Evolutionary conservation across 2,888 invertebrate genomes (phyloP).

Genomic region (Oegoconia quadripuncta): DNA sequence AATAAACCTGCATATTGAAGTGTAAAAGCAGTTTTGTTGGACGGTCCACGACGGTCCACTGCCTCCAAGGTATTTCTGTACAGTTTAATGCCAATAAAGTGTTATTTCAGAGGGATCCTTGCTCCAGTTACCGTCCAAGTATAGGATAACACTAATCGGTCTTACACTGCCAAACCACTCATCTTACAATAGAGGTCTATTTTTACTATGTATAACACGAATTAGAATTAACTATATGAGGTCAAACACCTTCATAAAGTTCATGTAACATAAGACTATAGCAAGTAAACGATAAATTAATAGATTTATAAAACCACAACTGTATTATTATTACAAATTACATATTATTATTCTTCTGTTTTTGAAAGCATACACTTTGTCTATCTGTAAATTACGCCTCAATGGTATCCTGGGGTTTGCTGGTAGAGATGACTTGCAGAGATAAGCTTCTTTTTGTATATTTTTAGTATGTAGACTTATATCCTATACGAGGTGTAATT

Average conservation of each 20-base stretch:
- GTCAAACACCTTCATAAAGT: background rate
- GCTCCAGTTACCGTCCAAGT: conserved; percentile 29
- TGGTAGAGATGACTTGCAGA: too few species aligned
- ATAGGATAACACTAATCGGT: conserved; percentile 2
- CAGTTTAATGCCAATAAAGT: conserved; percentile 48
- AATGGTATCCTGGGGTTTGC: too few species aligned
- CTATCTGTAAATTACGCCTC: too few species aligned
- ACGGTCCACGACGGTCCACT: conserved; percentile 36
- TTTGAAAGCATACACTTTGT: too few species aligned
- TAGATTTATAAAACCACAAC: too few species aligned
- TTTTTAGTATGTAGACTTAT: too few species aligned
- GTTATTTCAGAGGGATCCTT: conserved; percentile 46
- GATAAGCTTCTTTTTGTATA: too few species aligned
- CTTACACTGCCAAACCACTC: conserved; percentile 1
- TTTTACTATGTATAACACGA: background rate
- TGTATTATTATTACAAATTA: too few species aligned
- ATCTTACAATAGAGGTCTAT: background rate
- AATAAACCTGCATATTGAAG: conserved; percentile 49
- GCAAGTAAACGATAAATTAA: too few species aligned
- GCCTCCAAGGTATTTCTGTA: conserved; percentile 49
- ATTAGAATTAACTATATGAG: background rate
- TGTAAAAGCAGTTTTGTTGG: conserved; percentile 37
- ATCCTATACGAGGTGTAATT: too few species aligned
- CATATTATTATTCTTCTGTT: too few species aligned
- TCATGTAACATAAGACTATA: too few species aligned